Base-by-base conservation (phyloP, 2,888 invertebrate species). In the Leptopilina drosophilae region DNA sequence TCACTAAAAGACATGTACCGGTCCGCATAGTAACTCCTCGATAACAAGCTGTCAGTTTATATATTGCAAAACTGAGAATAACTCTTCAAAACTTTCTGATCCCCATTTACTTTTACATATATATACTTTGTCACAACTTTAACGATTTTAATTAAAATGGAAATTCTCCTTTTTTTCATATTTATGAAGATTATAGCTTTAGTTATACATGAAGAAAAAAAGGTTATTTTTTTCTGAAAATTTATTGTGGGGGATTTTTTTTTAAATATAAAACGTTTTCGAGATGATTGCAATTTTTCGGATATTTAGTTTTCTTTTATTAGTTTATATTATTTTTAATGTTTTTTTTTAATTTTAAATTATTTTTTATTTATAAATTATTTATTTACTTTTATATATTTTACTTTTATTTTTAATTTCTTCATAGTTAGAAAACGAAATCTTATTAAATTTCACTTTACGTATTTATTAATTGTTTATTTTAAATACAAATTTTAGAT, bases 21-120 rank as follows among this genome's bases (percentile, higher is more conserved):
- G 20, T 12, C 46, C 46, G 20, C 20, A 42, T 26, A n/a, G 49
- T 67, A 67, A 49, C 67, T 67, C 42, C 46, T 42, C 46, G 15
- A 67, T 67, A 67, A 67, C 67, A 46, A 67, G 67, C 67, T 20
- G 46, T 62, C 20, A 62, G 42, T 66, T 15, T 66, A 42, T 15
- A 66, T 66, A 66, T 66, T 66, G 42, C 15, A 40, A 20, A 66
- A 42, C n/a, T 66, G 42, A 66, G 42, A n/a, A 42, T 64, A n/a
- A 7, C n/a, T 14, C 8, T n/a, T 65, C 12, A 49, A 33, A 49
- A 49, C 65, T 40, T 65, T 40, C n/a, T 65, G 65, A 12, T 40
- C n/a, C 9, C 65, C 65, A 65, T 65, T 40, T n/a, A n/a, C 40
- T 40, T 33, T 11, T 40, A 65, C 3, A 8, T 42, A 42, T 40